Evolutionary conservation across 92 coral and sea anemone genomes (phyloP).

Genomic region (Epizoanthus stellaris): DNA sequence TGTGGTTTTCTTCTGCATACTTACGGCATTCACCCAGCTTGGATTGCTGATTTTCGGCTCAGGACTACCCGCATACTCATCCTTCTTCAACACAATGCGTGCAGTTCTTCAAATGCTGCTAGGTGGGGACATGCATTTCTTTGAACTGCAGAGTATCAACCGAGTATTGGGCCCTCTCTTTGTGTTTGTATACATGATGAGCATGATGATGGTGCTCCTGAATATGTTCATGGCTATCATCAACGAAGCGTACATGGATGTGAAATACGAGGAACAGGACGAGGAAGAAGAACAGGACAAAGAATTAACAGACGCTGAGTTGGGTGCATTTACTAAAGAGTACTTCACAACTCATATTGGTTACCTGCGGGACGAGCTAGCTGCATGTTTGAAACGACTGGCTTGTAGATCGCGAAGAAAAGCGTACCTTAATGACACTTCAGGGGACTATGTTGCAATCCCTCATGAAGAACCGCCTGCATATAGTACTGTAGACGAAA

Average conservation of each 20-base stretch:
- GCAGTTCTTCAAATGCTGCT: constrained; percentile 74
- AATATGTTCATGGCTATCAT: constrained; percentile 81
- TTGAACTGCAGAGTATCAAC: constrained; percentile 53
- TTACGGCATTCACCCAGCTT: constrained; percentile 71
- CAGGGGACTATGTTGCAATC: constrained; percentile 45
- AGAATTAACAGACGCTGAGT: constrained; percentile 66
- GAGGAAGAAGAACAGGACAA: constrained; percentile 22
- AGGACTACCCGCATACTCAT: constrained; percentile 62
- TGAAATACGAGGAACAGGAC: constrained; percentile 37
- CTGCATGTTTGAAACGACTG: constrained; percentile 49
- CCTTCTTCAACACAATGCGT: constrained; percentile 72
- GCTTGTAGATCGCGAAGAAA: constrained; percentile 22
- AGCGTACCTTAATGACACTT: constrained; percentile 16
- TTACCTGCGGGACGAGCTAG: constrained; percentile 46
- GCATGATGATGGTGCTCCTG: constrained; percentile 58
- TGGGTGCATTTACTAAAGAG: constrained; percentile 64
- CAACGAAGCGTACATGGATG: constrained; percentile 64
- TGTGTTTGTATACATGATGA: constrained; percentile 71
- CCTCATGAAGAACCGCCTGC: constrained; percentile 46
- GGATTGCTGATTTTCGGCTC: constrained; percentile 73
- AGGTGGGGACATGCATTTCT: constrained; percentile 75
- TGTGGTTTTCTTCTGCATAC: constrained; percentile 53
- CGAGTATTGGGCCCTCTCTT: constrained; percentile 74
- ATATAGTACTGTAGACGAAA: neutral
- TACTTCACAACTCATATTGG: constrained; percentile 54